phyloP scores from a whole-genome alignment of 2,113 vertebrate species.

The Chinchilla lanigera region DNA sequence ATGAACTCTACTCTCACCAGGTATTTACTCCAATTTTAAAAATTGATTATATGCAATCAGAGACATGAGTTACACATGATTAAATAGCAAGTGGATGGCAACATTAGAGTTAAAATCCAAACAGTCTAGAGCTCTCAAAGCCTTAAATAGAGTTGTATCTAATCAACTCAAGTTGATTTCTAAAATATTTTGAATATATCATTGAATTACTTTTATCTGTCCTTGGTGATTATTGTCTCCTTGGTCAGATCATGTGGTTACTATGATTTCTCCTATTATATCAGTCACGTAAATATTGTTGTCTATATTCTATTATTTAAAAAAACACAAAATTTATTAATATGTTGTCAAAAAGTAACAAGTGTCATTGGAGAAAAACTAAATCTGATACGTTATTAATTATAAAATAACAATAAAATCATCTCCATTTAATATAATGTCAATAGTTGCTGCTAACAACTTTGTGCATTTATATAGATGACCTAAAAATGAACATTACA shows the following conservation, averaged over 20 bases:
- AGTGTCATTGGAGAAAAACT: not conserved
- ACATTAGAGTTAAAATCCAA: not conserved
- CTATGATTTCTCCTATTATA: not conserved
- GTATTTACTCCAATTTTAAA: not conserved
- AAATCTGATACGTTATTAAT: not conserved
- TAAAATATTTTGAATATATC: not conserved
- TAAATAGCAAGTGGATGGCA: not conserved
- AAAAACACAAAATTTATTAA: not conserved
- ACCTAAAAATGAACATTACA: not conserved
- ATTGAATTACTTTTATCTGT: not conserved
- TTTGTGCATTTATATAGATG: not conserved
- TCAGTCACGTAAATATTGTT: not conserved
- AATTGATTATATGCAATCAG: not conserved
- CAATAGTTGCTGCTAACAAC: not conserved
- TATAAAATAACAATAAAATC: not conserved
- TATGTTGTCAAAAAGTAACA: not conserved
- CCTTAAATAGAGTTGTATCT: not conserved
- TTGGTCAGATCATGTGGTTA: not conserved
- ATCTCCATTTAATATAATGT: not conserved
- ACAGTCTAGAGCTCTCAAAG: not conserved
- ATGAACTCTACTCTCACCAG: not conserved
- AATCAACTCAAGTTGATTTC: not conserved
- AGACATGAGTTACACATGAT: not conserved
- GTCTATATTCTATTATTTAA: not conserved
- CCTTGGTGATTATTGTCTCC: not conserved